Percentiles rank a stretch among this genome's conserved stretches.
Conservation (phyloP, 2,113 vertebrate genomes). For the Sylvilagus bachmani region DNA sequence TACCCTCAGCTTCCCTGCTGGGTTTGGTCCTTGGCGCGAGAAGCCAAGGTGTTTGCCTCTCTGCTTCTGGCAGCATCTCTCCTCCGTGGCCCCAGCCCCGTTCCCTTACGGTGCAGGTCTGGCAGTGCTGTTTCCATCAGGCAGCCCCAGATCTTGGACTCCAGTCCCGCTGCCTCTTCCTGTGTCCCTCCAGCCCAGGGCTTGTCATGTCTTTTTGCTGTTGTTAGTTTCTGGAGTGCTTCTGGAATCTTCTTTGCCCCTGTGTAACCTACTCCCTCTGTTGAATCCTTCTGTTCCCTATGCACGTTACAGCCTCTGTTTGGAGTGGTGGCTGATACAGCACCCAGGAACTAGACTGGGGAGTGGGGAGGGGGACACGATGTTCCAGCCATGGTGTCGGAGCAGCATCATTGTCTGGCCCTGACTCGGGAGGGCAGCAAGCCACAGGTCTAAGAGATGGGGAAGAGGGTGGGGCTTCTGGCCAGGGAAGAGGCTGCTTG, state of each 20-base stretch:
- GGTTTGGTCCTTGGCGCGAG: background rate
- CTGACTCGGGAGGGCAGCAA: background rate
- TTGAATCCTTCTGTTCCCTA: background rate
- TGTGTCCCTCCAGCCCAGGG: background rate
- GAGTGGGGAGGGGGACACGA: too few relatives aligned
- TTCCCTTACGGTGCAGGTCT: background rate
- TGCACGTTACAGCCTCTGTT: background rate
- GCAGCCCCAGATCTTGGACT: background rate
- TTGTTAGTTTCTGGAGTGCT: background rate
- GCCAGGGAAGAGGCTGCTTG: background rate
- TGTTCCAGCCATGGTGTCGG: background rate
- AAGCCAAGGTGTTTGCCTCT: background rate
- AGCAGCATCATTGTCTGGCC: too few relatives aligned
- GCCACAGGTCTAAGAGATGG: background rate
- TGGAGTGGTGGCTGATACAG: background rate
- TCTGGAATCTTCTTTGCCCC: background rate
- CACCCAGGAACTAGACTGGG: background rate
- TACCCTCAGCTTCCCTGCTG: background rate
- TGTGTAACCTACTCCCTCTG: background rate
- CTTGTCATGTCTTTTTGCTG: background rate
- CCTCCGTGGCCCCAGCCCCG: background rate
- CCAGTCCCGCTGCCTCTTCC: background rate
- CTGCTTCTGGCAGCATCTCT: background rate
- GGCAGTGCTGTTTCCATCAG: background rate
- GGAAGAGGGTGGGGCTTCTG: background rate